Base-by-base conservation (phyloP, 2,888 invertebrate genomes). In the Philonicus albiceps region DNA sequence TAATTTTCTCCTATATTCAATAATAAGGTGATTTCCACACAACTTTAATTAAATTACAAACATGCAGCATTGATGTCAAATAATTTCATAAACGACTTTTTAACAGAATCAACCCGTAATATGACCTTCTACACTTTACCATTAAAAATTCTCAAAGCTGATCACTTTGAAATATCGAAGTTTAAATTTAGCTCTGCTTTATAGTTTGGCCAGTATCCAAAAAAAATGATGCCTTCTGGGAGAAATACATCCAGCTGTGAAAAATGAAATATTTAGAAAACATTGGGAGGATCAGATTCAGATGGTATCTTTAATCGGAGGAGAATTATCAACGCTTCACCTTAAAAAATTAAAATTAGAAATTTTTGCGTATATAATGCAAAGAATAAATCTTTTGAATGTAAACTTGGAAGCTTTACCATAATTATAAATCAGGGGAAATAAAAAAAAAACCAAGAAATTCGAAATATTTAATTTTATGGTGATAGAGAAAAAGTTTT, bases 191-290 rank as follows among this genome's bases (percentile, higher is more conserved):
- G 87, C 64, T 43, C 8, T 30, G 72, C 78, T 87, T 87, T 85
- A 87, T 87, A 87, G 87, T 49, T 87, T 87, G 87, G 87, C 87
- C 78, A 30, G 72, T 40, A 85, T 87, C 87, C 87, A 87, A 87
- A 87, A 78, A 64, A 43, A 85, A 80, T 73, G 55, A 87, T 40
- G 80, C 74, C 64, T 76, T n/a, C 76, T 76, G 37, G 7, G 72
- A 34, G 76, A 76, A 37, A 43, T 43, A 76, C 76, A 76, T 76
- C 76, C 76, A 76, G 76, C 43, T 76, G 76, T n/a, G 76, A 76
- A 34, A 76, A 40, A 43, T 43, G 40, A 43, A 43, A 43, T 43
- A 43, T 43, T 43, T 43, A 43, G 40, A 43, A 43, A 43, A 43
- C 40, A 43, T 16, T 43, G 40, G 11, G 40, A 43, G 2, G 37